Conservation (phyloP, 2,797 vertebrate species). For the Tapera naevia region DNA sequence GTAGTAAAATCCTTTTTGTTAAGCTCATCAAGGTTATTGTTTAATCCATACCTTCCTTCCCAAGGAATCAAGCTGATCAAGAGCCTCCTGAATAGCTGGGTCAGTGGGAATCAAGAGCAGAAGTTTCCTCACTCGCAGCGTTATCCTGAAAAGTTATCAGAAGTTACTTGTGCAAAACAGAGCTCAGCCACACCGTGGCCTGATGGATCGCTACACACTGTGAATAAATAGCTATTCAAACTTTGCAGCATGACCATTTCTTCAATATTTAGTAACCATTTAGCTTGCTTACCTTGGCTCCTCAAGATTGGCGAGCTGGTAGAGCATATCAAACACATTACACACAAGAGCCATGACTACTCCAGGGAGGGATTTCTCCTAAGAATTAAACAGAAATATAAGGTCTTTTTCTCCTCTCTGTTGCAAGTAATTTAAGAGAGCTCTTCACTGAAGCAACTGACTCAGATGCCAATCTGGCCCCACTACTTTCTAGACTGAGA, state of each 20-base stretch:
- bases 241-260: background rate
- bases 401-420: background rate
- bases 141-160: constrained; percentile 84
- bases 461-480: background rate
- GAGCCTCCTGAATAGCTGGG: constrained; percentile 96
- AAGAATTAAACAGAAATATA: constrained; percentile 46
- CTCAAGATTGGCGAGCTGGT: constrained; percentile 96
- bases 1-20: background rate
- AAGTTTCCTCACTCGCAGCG: constrained; percentile 94
- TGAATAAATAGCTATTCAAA: background rate
- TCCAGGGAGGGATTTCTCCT: constrained; percentile 98
- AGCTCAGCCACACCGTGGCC: background rate
- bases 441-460: background rate
- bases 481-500: background rate
- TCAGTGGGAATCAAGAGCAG: constrained; percentile 96
- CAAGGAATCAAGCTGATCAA: constrained; percentile 86
- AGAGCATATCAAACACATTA: constrained; percentile 99
- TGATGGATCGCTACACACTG: background rate
- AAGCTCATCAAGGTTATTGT: background rate
- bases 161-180: background rate
- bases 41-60: constrained; percentile 80
- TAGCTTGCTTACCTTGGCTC: constrained; percentile 85
- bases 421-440: background rate
- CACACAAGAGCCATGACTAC: constrained; percentile 98
- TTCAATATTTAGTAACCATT: background rate